Base-by-base conservation (phyloP, 2,113 vertebrate species). In the Dicrurus megarhynchus region DNA sequence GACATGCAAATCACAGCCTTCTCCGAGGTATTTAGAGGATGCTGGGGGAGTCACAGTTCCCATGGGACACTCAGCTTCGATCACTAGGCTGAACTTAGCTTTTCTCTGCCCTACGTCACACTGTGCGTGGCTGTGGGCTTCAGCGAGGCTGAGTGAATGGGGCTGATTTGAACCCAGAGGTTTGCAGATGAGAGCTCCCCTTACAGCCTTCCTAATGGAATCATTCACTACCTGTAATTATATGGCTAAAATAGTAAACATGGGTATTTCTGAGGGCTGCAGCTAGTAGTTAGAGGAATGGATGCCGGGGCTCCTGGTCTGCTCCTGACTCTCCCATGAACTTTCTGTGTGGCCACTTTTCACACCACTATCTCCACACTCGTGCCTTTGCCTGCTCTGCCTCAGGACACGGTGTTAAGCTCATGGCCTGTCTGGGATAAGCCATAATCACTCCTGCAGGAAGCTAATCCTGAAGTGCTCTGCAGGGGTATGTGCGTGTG, bases 211-310 rank as follows among this genome's bases (percentile, higher is more conserved):
- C 94, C 95, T 96, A 95, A 96, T 93, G 90, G 87, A 96, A 91
- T 91, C 84, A 88, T 63, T 90, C 87, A 35, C 56, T 91, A 80
- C 91, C 92, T 95, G 85, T 93, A 94, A 96, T 97, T 94, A 96
- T 41, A 95, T 47, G 87, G 93, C 87, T 91, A 55, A 91, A 84
- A 91, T 39, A 83, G 96, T 94, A 96, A 96, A 95, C 90, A 95
- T 11, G 55, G 82, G 87, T 39, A 91, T 95, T 95, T 90, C 90
- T 84, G 92, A 96, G 93, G 95, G 59, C 68, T 77, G 87, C 55
- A 95, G 60, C 44, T 60, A 32, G 84, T 33, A 65, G 87, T 91
- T 93, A 94, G 88, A 68, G 75, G 87, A 83, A 26, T 33, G 69
- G 78, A 82, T 93, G 49, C 71, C 3, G 10, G 74, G 81, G 78